Evolutionary conservation across 2,888 invertebrate genomes (phyloP).

Genomic region (Cosmopolites sordidus): DNA sequence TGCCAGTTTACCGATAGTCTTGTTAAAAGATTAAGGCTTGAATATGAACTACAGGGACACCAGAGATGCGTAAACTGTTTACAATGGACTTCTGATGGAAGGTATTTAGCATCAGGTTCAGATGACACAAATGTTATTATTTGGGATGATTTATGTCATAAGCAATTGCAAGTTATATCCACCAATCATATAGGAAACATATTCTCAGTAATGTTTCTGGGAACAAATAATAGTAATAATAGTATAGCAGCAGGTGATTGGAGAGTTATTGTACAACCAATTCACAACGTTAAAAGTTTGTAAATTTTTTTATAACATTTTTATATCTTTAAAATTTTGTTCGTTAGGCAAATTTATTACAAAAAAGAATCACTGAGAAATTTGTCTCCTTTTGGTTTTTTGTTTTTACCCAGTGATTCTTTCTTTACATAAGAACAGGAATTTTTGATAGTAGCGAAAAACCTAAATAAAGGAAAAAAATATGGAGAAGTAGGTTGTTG

Average conservation of each 20-base stretch:
- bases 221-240: slow-evolving; percentile 50
- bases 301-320: too few species aligned
- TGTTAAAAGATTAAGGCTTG: slow-evolving; percentile 73
- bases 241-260: slow-evolving; percentile 68
- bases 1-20: slow-evolving; percentile 63
- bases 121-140: slow-evolving; percentile 90
- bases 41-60: slow-evolving; percentile 83
- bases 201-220: slow-evolving; percentile 86
- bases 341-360: too few species aligned
- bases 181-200: slow-evolving; percentile 95
- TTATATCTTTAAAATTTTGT: too few species aligned
- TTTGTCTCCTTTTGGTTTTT: too few species aligned
- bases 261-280: slow-evolving; percentile 56
- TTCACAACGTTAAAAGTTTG: too few species aligned
- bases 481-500: too few species aligned
- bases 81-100: slow-evolving; percentile 90
- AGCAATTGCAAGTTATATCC: slow-evolving; percentile 65
- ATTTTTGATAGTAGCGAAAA: too few species aligned
- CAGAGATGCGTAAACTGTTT: slow-evolving; percentile 96
- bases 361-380: too few species aligned
- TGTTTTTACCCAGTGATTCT: too few species aligned
- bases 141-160: slow-evolving; percentile 89
- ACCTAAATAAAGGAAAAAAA: too few species aligned
- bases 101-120: slow-evolving; percentile 92
- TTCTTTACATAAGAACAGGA: too few species aligned